Evolutionary conservation across 2,113 vertebrate species (phyloP), one percentile per base, ranked within the genome.

Genomic region (Apistogramma diplotaenia): DNA sequence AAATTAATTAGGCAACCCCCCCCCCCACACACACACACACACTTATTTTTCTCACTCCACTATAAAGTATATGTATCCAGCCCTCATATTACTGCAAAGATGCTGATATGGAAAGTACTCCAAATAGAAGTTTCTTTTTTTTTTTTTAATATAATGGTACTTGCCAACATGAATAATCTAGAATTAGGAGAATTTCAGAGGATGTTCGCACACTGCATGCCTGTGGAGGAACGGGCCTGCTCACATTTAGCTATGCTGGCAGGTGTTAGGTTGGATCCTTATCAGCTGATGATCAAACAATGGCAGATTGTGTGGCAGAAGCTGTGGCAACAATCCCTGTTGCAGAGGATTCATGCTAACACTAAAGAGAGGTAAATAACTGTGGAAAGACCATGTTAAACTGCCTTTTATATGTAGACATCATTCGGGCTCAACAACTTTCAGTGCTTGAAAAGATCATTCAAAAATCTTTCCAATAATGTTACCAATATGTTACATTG

Each of bases 271-370:
- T 80, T 79, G 84, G 61, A 82, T 85, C 31, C 19, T 79, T 55
- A 72, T 84, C 72, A 88, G 73, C 72, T 65, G 55, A 70, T 40
- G 51, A 81, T 84, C 71, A 84, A 87, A 90, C 74, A 77, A 72
- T 72, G 25, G 70, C 84, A 85, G 61, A 71, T 76, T 80, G 72
- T 56, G 56, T 29, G 65, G 55, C 76, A 84, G 73, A 79, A 87
- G 80, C 74, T 72, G 62, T 72, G 72, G 78, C 82, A 80, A 31
- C 18, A 29, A 51, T 85, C 62, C 61, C 40, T 51, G 57, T 16
- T 37, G 18, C 55, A 40, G 57, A 62, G 62, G 54, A 82, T 78
- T 76, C 65, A 67, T 46, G 59, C 53, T 31, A 56, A 58, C 43
- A 49, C 29, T 56, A 54, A 25, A 54, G 56, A 60, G 49, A 57